Conservation (phyloP, 2,888 invertebrate species). For the Sicus ferrugineus region DNA sequence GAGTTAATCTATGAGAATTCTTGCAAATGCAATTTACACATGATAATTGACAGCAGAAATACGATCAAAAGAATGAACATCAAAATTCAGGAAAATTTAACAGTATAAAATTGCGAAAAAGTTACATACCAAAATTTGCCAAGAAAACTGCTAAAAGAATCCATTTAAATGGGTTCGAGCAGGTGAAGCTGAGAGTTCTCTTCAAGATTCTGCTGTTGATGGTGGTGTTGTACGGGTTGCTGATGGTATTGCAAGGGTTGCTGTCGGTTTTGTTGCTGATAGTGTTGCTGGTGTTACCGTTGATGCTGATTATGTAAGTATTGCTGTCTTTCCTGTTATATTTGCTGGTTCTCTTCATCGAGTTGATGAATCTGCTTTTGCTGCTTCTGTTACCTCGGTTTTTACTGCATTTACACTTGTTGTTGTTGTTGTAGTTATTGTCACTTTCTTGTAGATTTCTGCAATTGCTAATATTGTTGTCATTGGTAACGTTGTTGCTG, state of each 20-base stretch:
- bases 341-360: constrained; percentile 13
- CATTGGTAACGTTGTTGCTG: constrained; percentile 31
- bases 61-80: no score
- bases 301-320: constrained; percentile 37
- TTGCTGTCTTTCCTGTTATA: constrained; percentile 38
- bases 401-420: no score
- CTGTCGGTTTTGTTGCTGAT: constrained; percentile 33
- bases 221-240: constrained; percentile 6
- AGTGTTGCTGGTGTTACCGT: no score
- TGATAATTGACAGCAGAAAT: no score
- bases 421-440: no score
- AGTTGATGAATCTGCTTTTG: no score
- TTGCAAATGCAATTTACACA: no score
- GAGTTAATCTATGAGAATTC: background rate
- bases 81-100: background rate
- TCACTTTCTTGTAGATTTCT: no score
- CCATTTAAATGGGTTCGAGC: constrained; percentile 38
- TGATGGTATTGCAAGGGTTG: background rate
- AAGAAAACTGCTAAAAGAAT: constrained; percentile 33
- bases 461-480: no score
- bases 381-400: no score
- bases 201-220: constrained; percentile 3
- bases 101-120: no score
- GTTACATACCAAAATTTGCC: constrained; percentile 37
- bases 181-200: no score